Evolutionary conservation across 1,140 invertebrate genomes (phyloP), one percentile per base, ranked within the genome.

Genomic region (Cherax destructor): DNA sequence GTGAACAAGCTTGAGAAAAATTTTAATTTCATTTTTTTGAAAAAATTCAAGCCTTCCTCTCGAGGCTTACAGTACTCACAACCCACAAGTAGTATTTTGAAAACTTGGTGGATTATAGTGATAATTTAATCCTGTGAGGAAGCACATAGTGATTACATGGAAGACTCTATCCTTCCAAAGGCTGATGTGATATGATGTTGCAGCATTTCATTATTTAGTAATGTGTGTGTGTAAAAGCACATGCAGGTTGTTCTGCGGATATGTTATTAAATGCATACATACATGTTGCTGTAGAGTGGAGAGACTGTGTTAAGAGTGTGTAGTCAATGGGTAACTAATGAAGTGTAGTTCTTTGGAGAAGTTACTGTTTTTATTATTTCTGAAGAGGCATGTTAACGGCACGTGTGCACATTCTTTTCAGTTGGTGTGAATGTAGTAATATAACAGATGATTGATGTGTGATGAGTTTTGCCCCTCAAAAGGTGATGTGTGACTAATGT

Each of bases 371-470:
- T 30, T 81, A n/a, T 21, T 81, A 7, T 56, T 52, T 56, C 24
- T 59, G 50, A 81, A 81, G 79, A 81, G n/a, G 50, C 56, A 56
- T 81, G 50, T 59, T 56, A 59, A 56, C 59, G 79, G 77, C 77
- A 59, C 79, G 24, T 81, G 79, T 81, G 50, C 56, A n/a, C 79
- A 81, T 81, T 50, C 24, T 81, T 21, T 81, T 79, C 24, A 69
- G 47, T 79, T 56, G 6, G 24, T 59, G n/a, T n/a, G 79, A 81
- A 24, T 81, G 56, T 81, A 56, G 18, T 52, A 10, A 50, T 81
- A 9, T 56, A 56, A 56, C 50, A 81, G 50, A 16, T 59, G 79
- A 81, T 56, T n/a, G 79, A 50, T 30, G 21, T 59, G 49, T 81
- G 79, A 24, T 81, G 79, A 81, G 50, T 59, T 56, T 59, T 81